phyloP scores from a whole-genome alignment of 2,888 invertebrate species.

The Tanypteryx hageni region DNA sequence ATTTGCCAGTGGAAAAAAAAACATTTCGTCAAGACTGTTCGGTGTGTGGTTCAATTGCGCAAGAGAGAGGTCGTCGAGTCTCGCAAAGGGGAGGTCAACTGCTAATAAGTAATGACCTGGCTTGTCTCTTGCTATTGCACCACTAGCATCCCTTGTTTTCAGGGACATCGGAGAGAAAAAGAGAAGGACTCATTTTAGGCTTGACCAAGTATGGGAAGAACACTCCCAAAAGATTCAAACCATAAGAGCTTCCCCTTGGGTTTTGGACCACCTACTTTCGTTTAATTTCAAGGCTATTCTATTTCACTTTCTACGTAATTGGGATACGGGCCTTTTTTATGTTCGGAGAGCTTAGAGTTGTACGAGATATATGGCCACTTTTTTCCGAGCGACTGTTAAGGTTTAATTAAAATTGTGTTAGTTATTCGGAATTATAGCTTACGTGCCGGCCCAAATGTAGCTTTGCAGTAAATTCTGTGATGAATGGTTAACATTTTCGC shows the following conservation, averaged over 20 bases:
- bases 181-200: conserved; percentile 36
- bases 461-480: too few species aligned
- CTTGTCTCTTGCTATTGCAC: not conserved
- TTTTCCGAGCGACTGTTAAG: too few species aligned
- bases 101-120: conserved; percentile 27
- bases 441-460: too few species aligned
- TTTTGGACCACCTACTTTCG: conserved; percentile 44
- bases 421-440: too few species aligned
- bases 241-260: not conserved
- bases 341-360: too few species aligned
- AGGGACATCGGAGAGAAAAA: not conserved
- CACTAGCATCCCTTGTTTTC: not conserved
- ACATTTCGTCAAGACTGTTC: not conserved
- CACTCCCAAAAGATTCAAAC: conserved; percentile 36
- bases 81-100: conserved; percentile 24
- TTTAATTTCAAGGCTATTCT: conserved; percentile 7
- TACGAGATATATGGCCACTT: not conserved
- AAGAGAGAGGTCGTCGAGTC: conserved; percentile 31
- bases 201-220: not conserved
- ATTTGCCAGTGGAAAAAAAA: not conserved
- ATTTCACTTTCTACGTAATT: not conserved
- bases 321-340: not conserved
- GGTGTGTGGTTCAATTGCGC: not conserved
- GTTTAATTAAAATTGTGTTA: too few species aligned
- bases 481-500: too few species aligned